Conservation (phyloP, 2,888 invertebrate genomes). For the Chymomyza fuscimana region DNA sequence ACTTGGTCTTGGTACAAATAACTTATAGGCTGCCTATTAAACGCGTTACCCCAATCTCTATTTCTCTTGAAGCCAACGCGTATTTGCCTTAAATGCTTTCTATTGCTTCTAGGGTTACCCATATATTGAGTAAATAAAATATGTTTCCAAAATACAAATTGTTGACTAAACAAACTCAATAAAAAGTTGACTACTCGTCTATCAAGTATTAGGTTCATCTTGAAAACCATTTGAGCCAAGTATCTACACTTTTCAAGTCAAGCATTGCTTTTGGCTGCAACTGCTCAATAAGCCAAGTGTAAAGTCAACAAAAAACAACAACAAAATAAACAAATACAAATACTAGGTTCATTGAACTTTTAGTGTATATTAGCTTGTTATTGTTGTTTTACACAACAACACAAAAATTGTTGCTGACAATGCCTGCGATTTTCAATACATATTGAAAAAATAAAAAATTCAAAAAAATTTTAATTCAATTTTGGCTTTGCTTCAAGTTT, state of each 20-base stretch:
- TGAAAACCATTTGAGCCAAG: neutral
- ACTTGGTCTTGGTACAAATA: no score
- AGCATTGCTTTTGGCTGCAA: neutral
- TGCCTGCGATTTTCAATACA: slow-evolving; percentile 3
- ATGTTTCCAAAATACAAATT: no score
- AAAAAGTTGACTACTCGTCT: neutral
- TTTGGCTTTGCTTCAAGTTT: neutral
- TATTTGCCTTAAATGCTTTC: no score
- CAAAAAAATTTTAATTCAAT: neutral
- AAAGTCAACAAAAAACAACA: slow-evolving; percentile 29
- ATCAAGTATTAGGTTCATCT: neutral
- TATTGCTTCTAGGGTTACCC: no score
- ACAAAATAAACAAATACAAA: slow-evolving; percentile 23
- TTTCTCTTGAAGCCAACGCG: no score
- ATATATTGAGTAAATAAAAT: no score
- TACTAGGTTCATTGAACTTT: slow-evolving; percentile 37
- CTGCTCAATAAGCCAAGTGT: slow-evolving; percentile 14
- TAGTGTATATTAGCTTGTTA: slow-evolving; percentile 1
- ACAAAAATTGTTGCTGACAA: slow-evolving; percentile 20
- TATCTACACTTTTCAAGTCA: neutral
- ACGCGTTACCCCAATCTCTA: no score
- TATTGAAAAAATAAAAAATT: neutral
- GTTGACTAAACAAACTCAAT: neutral
- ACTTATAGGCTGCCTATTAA: no score
- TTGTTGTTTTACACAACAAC: slow-evolving; percentile 35